phyloP scores from a whole-genome alignment of 2,888 invertebrate species.

The Nysson spinosus region DNA sequence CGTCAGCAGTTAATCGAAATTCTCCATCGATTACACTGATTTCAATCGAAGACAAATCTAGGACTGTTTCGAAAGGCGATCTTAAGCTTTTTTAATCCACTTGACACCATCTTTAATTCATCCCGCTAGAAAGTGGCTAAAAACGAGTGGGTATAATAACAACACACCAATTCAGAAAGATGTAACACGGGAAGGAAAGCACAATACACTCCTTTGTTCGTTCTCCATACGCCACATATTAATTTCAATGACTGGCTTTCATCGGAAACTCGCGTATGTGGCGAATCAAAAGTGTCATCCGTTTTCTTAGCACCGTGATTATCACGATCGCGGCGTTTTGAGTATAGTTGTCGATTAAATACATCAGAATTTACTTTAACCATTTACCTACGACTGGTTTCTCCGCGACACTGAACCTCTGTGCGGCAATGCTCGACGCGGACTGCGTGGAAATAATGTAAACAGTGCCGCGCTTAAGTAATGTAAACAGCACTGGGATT shows the following conservation, averaged over 20 bases:
- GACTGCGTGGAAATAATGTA: too few relatives aligned
- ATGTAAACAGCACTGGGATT: too few relatives aligned
- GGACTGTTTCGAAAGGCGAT: too few relatives aligned
- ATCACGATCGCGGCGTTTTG: conserved; percentile 43
- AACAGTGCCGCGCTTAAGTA: too few relatives aligned
- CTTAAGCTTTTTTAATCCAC: too few relatives aligned
- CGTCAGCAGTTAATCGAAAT: too few relatives aligned
- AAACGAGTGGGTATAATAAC: neutral
- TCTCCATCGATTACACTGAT: too few relatives aligned
- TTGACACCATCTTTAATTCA: too few relatives aligned
- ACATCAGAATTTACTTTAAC: neutral
- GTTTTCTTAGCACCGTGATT: conserved; percentile 55
- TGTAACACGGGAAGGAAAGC: conserved; percentile 12
- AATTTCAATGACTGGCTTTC: conserved; percentile 57
- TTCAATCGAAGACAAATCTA: too few relatives aligned
- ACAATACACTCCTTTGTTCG: conserved; percentile 46
- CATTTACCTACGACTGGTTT: too few relatives aligned
- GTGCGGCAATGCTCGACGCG: too few relatives aligned
- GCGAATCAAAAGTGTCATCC: conserved; percentile 12
- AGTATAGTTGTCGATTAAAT: conserved; percentile 17
- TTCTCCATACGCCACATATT: conserved; percentile 26
- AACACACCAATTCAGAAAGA: conserved; percentile 4
- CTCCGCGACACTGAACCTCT: too few relatives aligned
- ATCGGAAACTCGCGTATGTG: conserved; percentile 19
- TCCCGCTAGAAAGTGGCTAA: conserved; percentile 28